Evolutionary conservation across 1,140 invertebrate genomes (phyloP), one percentile per base, ranked within the genome.

Genomic region (Philopotamus ludificatus): DNA sequence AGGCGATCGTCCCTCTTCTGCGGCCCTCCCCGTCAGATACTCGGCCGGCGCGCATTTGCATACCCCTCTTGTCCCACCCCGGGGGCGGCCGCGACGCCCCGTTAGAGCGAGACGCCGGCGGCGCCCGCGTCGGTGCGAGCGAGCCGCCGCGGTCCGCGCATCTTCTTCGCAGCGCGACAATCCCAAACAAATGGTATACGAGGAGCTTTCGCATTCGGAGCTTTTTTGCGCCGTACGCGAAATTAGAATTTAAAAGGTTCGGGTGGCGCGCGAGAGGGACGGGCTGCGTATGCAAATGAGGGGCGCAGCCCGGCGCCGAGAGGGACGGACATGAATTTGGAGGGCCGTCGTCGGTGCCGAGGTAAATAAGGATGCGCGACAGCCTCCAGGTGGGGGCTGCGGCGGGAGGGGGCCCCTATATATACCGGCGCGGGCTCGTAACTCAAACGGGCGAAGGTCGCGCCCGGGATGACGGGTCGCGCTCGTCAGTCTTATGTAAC

Each of bases 241-340:
- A 70, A 70, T 70, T 70, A 70, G 57, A 70, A 70, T 70, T 70
- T 70, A 70, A 70, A 70, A 66, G 68, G 61, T 55, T 62, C 8
- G n/a, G 54, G 8, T n/a, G 28, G 16, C 25, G 62, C 57, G 65
- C 62, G 65, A 70, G 45, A 70, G 67, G 63, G 67, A 70, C 60
- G 55, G 63, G 21, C 16, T 41, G 23, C 21, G 59, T 63, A 66
- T 66, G 67, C 59, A 66, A 70, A 66, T 70, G 26, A 57, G 26
- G 44, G 10, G 4, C 44, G 4, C 10, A 7, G 44, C 44, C 18
- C 44, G 44, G 53, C 59, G 62, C 51, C 63, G 67, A 66, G 51
- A 60, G 61, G 55, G 68, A 66, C 60, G 57, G 64, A 63, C 45
- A 59, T 58, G 55, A 67, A 67, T 67, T 67, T 63, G 53, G 62